A percentile compares a stretch with the other conserved stretches of the same genome.
Evolutionary conservation across 2,797 vertebrate species (phyloP).

Genomic region (Chrysolophus pictus): DNA sequence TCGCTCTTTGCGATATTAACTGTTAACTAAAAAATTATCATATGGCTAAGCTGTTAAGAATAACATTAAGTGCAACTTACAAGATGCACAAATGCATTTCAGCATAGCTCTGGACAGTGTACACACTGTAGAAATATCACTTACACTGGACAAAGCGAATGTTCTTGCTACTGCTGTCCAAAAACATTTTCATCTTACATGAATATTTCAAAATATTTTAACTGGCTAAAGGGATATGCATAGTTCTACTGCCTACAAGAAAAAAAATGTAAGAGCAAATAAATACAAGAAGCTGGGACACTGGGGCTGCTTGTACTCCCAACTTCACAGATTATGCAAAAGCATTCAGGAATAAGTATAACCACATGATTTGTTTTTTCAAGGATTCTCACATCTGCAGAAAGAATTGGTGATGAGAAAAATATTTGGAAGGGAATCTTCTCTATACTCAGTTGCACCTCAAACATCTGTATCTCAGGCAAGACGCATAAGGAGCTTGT

Average conservation of each 20-base stretch:
- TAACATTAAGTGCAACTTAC: not conserved
- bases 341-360: not conserved
- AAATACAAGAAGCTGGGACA: not conserved
- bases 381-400: not conserved
- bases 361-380: not conserved
- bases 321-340: not conserved
- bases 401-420: not conserved
- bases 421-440: not conserved
- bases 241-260: not conserved
- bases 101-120: not conserved
- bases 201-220: not conserved
- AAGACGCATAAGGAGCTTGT: not conserved
- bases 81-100: not conserved
- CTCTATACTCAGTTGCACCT: not conserved
- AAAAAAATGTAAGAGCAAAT: fast-evolving
- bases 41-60: not conserved
- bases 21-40: not conserved
- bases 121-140: not conserved
- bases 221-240: not conserved
- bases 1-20: not conserved
- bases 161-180: not conserved
- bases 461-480: not conserved
- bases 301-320: not conserved
- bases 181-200: not conserved
- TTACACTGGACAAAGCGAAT: not conserved